Percentiles rank a stretch among this genome's conserved stretches.
These are phyloP conservation scores for Caenorhabditis elegans DNA, from an alignment of 1,140 invertebrate genomes.

Conservation along the genomic window WBcel235 BX284602.5:290001-290500, in stretches of 20 bases:
- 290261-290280: conserved; percentile 49
- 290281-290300: conserved; percentile 44
- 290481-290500: too few relatives aligned
- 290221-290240: conserved; percentile 58
- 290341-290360: background rate
- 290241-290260: conserved; percentile 60
- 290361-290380: background rate
- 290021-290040: conserved; percentile 45
- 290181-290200: background rate
- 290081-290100: conserved; percentile 51
- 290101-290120: too few relatives aligned
- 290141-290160: too few relatives aligned
- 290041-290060: conserved; percentile 50
- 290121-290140: too few relatives aligned
- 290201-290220: conserved; percentile 59
- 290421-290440: conserved; percentile 56
- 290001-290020: conserved; percentile 67
- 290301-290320: background rate
- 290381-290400: too few relatives aligned
- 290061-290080: conserved; percentile 53
- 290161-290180: too few relatives aligned
- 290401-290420: background rate
- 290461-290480: too few relatives aligned
- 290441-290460: too few relatives aligned
- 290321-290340: background rate